A percentile compares a stretch with the other conserved stretches of the same genome.
These are phyloP conservation scores for Mycteria americana DNA, from an alignment of 2,797 vertebrate genomes.

Conservation along the genomic window DNA sequence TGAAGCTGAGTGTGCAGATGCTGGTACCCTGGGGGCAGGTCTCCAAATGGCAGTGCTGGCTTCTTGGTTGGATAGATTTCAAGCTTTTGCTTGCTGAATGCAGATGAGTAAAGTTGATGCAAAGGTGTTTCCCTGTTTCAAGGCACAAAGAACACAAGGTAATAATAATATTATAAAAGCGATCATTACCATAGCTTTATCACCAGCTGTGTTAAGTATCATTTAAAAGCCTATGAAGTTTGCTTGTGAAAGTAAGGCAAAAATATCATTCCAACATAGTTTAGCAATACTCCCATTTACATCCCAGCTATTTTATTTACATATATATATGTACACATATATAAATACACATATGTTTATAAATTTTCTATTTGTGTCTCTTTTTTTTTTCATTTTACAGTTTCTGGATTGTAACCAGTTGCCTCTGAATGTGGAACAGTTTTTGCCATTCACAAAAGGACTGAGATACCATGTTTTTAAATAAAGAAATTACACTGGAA, in stretches of 20 bases:
- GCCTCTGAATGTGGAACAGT: background rate
- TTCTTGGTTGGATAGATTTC: slow-evolving; percentile 80
- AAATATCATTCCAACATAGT: background rate
- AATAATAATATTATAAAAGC: background rate
- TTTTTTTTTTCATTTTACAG: background rate
- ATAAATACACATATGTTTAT: background rate
- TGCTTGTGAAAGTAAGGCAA: background rate
- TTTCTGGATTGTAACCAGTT: background rate
- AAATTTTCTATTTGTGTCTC: background rate
- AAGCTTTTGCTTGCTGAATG: slow-evolving; percentile 76
- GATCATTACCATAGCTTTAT: background rate
- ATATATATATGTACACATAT: background rate
- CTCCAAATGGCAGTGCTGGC: slow-evolving; percentile 75
- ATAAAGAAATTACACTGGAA: slow-evolving; percentile 46
- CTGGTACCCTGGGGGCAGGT: slow-evolving; percentile 87
- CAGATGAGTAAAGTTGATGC: slow-evolving; percentile 86
- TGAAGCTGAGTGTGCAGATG: slow-evolving; percentile 92
- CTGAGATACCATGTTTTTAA: background rate
- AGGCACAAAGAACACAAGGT: background rate
- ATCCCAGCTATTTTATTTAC: background rate
- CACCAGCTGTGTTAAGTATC: background rate
- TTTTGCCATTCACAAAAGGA: slow-evolving; percentile 25
- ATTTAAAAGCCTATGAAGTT: background rate
- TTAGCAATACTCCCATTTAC: background rate
- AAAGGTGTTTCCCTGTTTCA: slow-evolving; percentile 89